Percentiles rank a stretch among this genome's conserved stretches.
Conservation (phyloP, 2,888 invertebrate species). For the Cataglyphis rosenhaueri region DNA sequence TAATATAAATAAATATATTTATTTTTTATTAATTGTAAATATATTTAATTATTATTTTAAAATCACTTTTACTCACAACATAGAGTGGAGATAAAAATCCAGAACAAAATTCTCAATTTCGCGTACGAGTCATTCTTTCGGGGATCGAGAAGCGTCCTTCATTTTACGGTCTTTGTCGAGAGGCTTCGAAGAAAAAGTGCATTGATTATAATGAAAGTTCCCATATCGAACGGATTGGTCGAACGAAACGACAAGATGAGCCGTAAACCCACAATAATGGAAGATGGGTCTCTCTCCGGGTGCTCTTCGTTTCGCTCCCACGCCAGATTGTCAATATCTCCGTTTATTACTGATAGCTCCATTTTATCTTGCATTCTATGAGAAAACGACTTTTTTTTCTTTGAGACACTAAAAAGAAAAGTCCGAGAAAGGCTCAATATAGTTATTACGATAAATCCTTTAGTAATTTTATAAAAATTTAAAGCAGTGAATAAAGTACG, state of each 20-base stretch:
- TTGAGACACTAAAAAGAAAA: background rate
- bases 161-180: background rate
- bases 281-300: background rate
- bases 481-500: background rate
- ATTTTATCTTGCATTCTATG: constrained; percentile 54
- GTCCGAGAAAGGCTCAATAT: background rate
- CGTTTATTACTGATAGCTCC: constrained; percentile 61
- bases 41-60: background rate
- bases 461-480: background rate
- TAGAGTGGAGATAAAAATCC: constrained; percentile 6
- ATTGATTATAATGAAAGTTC: constrained; percentile 63
- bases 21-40: background rate
- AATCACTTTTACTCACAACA: background rate
- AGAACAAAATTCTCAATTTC: constrained; percentile 62
- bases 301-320: constrained; percentile 32
- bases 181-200: constrained; percentile 15
- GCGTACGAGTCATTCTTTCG: constrained; percentile 37
- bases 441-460: background rate
- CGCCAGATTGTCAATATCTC: constrained; percentile 62
- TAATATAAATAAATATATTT: too few relatives aligned
- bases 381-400: constrained; percentile 32
- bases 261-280: constrained; percentile 63
- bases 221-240: constrained; percentile 53
- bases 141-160: constrained; percentile 2
- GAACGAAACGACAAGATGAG: constrained; percentile 58